These are phyloP conservation scores for Piliocolobus tephrosceles DNA, from an alignment of 2,113 vertebrate species.

Conservation along the genomic window DNA sequence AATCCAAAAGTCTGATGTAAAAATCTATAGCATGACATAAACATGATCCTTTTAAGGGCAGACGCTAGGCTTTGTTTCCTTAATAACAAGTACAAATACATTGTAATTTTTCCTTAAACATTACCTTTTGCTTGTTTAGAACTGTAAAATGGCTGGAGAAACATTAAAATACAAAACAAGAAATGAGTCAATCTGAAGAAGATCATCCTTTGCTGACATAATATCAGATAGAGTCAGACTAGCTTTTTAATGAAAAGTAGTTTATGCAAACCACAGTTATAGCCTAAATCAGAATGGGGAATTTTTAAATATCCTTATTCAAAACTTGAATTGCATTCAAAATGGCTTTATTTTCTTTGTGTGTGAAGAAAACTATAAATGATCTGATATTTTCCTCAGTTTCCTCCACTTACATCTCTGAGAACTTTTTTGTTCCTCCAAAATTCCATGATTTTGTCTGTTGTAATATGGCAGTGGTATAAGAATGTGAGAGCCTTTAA, in stretches of 20 bases:
- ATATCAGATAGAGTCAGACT: not conserved
- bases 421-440: not conserved
- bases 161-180: slow-evolving; percentile 14
- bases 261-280: not conserved
- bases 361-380: not conserved
- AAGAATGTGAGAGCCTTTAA: not conserved
- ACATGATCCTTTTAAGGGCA: not conserved
- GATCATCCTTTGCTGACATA: not conserved
- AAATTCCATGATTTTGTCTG: not conserved
- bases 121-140: not conserved
- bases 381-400: not conserved
- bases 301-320: not conserved
- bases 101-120: not conserved
- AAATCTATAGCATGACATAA: not conserved
- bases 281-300: not conserved
- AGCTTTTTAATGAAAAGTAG: not conserved
- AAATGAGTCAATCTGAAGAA: not conserved
- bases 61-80: not conserved
- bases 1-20: not conserved
- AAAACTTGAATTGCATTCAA: not conserved
- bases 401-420: not conserved
- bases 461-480: not conserved
- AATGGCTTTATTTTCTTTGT: not conserved
- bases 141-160: not conserved
- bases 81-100: not conserved